Evolutionary conservation across 2,797 vertebrate species (phyloP), one percentile per base, ranked within the genome.

Genomic region (Anabacerthia variegaticeps): DNA sequence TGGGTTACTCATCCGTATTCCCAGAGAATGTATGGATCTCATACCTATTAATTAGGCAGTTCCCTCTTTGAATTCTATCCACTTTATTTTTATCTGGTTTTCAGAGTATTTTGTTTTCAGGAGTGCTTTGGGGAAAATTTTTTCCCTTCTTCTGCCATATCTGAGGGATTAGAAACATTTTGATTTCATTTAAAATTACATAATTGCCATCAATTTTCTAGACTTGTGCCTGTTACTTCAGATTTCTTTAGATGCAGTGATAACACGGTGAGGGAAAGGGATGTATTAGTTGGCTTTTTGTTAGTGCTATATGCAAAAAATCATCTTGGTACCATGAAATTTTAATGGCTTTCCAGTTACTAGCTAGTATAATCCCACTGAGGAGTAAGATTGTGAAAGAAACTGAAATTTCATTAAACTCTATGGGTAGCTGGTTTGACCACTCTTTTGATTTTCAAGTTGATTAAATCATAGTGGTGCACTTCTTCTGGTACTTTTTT

Each of bases 251-350:
- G 26, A 37, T 84, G 28, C 28, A 30, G 4, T 37, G 27, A n/a
- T 44, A 46, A 37, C 6, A 15, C 43, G 10, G 51, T 65, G 43
- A 89, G 12, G 19, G 21, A 65, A 84, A 56, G 12, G 5, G 19
- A 30, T 44, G 9, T 0, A 0, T 58, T 41, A 49, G 27, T 9
- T 77, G 24, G 3, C 9, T 56, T 67, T 14, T 10, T 71, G 6
- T 48, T 78, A 44, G 10, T 56, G 23, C 12, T 75, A 8, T 43
- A n/a, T n/a, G 2, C n/a, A 62, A 69, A 48, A 73, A 46, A 34
- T 46, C 4, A 4, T 69, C 7, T 48, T n/a, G 2, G 2, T 80
- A 21, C 28, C 12, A 6, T 62, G 78, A 49, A 19, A 37, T 73
- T 66, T 18, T 66, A 76, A 61, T 49, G 19, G 1, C 62, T 90